Evolutionary conservation across 2,113 vertebrate genomes (phyloP).

Genomic region (Sclerurus mexicanus): DNA sequence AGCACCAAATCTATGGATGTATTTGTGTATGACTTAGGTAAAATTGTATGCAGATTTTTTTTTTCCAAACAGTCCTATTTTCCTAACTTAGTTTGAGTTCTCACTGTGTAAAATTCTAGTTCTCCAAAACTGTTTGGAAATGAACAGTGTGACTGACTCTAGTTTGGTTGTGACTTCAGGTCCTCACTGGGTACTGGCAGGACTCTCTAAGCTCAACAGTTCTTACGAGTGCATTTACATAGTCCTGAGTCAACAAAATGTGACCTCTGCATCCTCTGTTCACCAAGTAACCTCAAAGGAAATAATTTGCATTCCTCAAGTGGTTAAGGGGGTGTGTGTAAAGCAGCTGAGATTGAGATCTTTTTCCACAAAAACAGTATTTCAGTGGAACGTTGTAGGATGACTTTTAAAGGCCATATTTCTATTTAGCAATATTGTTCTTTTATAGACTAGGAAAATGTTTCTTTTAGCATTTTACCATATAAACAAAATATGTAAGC

Average conservation of each 20-base stretch:
- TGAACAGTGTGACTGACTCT: background rate
- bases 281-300: conserved; percentile 9
- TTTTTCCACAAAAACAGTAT: background rate
- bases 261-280: background rate
- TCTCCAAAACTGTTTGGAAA: background rate
- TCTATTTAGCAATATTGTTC: background rate
- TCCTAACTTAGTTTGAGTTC: background rate
- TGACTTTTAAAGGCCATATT: background rate
- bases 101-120: background rate
- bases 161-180: background rate
- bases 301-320: conserved; percentile 33
- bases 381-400: conserved; percentile 10
- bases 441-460: background rate
- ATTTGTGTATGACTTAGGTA: background rate
- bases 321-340: background rate
- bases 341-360: background rate
- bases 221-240: background rate
- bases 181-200: background rate
- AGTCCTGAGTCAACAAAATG: background rate
- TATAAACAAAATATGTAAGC: background rate
- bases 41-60: background rate
- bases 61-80: background rate
- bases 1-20: background rate
- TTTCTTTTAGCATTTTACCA: background rate
- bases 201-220: background rate